A percentile compares a stretch with the other conserved stretches of the same genome.
Conservation (phyloP, 1,140 invertebrate genomes). For the Gryon sp. region DNA sequence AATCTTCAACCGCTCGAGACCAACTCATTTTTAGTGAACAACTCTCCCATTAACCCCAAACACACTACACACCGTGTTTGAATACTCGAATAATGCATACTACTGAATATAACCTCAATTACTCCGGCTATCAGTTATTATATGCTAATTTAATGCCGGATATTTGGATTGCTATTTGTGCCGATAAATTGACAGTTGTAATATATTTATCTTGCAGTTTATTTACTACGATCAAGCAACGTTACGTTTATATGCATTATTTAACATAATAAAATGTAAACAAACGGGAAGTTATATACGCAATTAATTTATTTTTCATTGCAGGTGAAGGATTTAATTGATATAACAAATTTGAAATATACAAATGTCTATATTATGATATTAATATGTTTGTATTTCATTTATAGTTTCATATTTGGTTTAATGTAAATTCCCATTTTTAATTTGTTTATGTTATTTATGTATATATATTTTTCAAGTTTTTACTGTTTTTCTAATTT, state of each 20-base stretch:
- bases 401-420: too few species aligned
- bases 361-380: too few species aligned
- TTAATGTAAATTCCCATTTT: too few species aligned
- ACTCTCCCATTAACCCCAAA: constrained; percentile 35
- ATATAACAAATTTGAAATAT: too few species aligned
- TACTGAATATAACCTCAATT: constrained; percentile 46
- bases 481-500: too few species aligned
- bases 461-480: too few species aligned
- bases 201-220: constrained; percentile 34
- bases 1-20: constrained; percentile 43
- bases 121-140: constrained; percentile 46
- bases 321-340: too few species aligned
- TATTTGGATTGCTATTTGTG: constrained; percentile 41
- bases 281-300: too few species aligned
- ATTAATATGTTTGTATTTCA: too few species aligned
- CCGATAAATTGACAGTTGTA: constrained; percentile 25
- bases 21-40: constrained; percentile 39
- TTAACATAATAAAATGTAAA: constrained; percentile 1
- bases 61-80: constrained; percentile 4
- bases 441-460: too few species aligned
- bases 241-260: constrained; percentile 4
- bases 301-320: too few species aligned
- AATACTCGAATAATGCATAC: constrained; percentile 31
- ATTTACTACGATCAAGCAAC: constrained; percentile 3
- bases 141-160: constrained; percentile 40